These are phyloP conservation scores for Drosophila pseudoobscura DNA, from an alignment of 1,140 invertebrate genomes.

Conservation along the genomic window DNA sequence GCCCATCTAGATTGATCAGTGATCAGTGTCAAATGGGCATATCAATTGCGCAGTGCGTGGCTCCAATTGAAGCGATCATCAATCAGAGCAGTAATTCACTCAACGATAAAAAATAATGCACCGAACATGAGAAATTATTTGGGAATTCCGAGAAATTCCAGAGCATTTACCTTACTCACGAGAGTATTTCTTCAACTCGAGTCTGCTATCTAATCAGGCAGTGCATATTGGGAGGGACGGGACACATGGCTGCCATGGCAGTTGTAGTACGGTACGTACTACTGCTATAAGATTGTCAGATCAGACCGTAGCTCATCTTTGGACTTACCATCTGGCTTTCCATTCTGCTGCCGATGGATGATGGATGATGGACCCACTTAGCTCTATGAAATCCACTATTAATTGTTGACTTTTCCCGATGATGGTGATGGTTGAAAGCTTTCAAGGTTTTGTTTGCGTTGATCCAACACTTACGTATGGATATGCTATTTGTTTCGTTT, in stretches of 20 bases:
- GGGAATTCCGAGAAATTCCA: constrained; percentile 33
- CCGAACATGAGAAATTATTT: constrained; percentile 35
- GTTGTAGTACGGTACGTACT: too few species aligned
- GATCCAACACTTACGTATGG: constrained; percentile 16
- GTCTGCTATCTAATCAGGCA: constrained; percentile 26
- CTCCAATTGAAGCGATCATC: constrained; percentile 42
- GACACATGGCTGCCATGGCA: too few species aligned
- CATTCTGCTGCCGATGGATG: too few species aligned
- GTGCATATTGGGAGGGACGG: too few species aligned
- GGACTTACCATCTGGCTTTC: too few species aligned
- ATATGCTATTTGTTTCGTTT: constrained; percentile 14
- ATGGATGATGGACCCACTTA: too few species aligned
- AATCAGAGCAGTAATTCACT: constrained; percentile 33
- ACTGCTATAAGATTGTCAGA: too few species aligned
- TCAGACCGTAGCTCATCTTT: too few species aligned
- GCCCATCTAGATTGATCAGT: constrained; percentile 26
- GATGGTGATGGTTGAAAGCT: not conserved
- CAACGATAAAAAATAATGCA: constrained; percentile 43
- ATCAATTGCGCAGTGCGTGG: constrained; percentile 41
- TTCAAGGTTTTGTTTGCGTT: constrained; percentile 31
- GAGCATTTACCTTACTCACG: not conserved
- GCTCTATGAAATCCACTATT: too few species aligned
- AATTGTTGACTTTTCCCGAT: too few species aligned
- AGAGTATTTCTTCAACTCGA: too few species aligned
- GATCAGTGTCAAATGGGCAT: constrained; percentile 36